phyloP scores from a whole-genome alignment of 2,113 vertebrate species.

The Rhabdornis inornatus region DNA sequence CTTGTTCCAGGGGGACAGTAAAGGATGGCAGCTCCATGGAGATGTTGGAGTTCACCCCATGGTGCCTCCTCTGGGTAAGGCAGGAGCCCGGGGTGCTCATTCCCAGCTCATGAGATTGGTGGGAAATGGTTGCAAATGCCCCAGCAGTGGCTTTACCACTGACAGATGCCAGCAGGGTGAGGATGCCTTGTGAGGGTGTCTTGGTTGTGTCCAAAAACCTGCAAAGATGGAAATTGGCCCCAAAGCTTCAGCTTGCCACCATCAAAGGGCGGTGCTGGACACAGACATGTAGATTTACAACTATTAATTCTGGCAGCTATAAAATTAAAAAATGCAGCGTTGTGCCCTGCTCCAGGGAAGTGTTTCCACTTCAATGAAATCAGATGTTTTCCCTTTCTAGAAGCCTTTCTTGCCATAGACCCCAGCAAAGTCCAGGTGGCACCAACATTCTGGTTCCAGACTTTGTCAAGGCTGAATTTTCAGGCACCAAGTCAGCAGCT shows the following conservation, averaged over 20 bases:
- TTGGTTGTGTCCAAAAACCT: neutral
- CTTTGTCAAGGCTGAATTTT: neutral
- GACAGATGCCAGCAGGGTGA: neutral
- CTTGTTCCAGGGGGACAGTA: neutral
- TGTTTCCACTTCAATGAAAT: neutral
- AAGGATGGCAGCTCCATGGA: neutral
- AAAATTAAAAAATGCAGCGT: neutral
- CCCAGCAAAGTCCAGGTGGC: neutral
- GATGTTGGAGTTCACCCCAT: fast-evolving
- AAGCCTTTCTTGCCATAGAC: neutral
- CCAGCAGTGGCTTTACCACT: neutral
- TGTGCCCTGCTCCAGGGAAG: neutral
- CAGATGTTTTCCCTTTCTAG: neutral
- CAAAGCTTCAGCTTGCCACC: neutral
- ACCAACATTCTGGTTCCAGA: neutral
- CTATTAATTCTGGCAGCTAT: neutral
- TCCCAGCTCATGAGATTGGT: neutral
- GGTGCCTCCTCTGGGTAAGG: neutral
- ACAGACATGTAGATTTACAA: neutral
- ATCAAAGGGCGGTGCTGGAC: neutral
- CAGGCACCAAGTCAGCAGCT: neutral
- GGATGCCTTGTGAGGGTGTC: neutral
- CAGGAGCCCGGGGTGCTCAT: fast-evolving
- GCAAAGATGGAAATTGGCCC: neutral
- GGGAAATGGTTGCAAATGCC: fast-evolving